These are phyloP conservation scores for Armadillidium nasatum DNA, from an alignment of 1,140 invertebrate species.

Conservation along the genomic window DNA sequence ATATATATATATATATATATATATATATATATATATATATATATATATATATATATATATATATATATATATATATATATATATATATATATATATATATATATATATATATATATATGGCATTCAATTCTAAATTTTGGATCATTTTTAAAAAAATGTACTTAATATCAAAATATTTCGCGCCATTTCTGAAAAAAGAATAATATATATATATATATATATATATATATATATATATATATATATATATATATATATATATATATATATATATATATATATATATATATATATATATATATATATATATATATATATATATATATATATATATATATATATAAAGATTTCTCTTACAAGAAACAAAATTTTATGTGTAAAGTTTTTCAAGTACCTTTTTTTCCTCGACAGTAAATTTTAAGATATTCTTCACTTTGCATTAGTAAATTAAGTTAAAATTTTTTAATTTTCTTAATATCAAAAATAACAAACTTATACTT, in stretches of 20 bases:
- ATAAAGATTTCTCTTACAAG: no score
- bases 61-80: conserved; percentile 6
- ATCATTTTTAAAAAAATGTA: no score
- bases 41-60: neutral
- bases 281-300: neutral
- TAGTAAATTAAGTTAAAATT: no score
- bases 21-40: neutral
- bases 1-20: neutral
- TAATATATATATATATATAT: conserved; percentile 7
- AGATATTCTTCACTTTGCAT: no score
- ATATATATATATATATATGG: conserved; percentile 8
- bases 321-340: conserved; percentile 1
- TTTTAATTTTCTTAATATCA: no score
- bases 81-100: neutral
- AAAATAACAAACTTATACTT: no score
- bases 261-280: neutral
- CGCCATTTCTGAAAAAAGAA: neutral
- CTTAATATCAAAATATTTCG: neutral
- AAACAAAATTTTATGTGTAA: no score
- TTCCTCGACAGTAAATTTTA: no score
- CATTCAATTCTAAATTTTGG: no score
- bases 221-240: neutral
- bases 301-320: neutral
- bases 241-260: neutral
- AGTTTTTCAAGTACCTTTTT: no score